phyloP scores from a whole-genome alignment of 2,113 vertebrate genomes.

The Hippotragus niger region DNA sequence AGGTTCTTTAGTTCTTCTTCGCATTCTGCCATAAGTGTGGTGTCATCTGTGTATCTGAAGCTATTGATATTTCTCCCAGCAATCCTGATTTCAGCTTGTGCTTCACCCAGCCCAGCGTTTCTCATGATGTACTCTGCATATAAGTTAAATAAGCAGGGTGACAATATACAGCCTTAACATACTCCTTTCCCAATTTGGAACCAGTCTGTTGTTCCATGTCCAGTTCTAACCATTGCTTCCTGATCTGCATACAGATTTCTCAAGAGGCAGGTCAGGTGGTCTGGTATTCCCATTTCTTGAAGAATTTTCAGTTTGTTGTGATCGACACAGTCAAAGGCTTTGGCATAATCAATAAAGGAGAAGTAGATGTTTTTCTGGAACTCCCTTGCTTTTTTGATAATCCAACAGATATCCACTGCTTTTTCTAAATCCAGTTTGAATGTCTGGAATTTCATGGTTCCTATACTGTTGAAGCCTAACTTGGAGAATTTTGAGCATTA shows the following conservation, averaged over 20 bases:
- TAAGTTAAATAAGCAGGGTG: not conserved
- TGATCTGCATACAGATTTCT: not conserved
- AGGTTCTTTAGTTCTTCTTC: not conserved
- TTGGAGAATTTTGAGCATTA: not conserved
- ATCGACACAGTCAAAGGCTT: not conserved
- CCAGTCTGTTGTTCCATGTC: not conserved
- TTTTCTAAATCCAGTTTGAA: not conserved
- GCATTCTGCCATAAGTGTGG: fast-evolving
- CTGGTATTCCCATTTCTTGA: not conserved
- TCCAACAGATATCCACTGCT: not conserved
- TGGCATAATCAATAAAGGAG: not conserved
- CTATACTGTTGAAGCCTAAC: not conserved
- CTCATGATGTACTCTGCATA: not conserved
- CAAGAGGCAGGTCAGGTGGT: not conserved
- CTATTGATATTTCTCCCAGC: not conserved
- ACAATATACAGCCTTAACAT: not conserved
- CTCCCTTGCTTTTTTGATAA: not conserved
- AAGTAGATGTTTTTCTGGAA: not conserved
- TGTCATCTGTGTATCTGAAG: not conserved
- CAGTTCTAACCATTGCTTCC: not conserved
- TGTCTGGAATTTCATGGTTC: not conserved
- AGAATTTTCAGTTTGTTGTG: not conserved
- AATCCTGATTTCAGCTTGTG: not conserved
- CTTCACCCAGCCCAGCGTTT: not conserved
- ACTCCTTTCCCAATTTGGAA: not conserved